A percentile compares a stretch with the other conserved stretches of the same genome.
Evolutionary conservation across 1,140 invertebrate species (phyloP).

Genomic region (Drosophila parvula): DNA sequence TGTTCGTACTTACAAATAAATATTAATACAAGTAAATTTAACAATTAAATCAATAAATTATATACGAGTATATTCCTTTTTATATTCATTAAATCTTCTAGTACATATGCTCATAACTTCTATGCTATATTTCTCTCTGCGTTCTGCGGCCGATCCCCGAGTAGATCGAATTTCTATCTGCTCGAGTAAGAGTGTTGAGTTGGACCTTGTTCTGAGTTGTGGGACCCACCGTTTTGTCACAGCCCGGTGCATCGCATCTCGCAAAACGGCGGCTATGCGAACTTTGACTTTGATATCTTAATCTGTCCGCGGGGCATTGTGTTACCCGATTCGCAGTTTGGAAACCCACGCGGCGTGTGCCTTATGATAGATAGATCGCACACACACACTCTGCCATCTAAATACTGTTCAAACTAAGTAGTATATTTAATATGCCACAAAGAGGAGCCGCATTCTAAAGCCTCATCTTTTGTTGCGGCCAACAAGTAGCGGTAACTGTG

Average conservation of each 20-base stretch:
- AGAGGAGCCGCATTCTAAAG: conserved; percentile 67
- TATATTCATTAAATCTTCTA: background rate
- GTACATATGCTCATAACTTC: background rate
- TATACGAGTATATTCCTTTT: too few relatives aligned
- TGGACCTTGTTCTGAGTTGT: conserved; percentile 30
- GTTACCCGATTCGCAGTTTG: conserved; percentile 52
- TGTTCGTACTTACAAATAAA: background rate
- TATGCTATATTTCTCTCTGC: background rate
- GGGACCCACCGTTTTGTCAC: conserved; percentile 66
- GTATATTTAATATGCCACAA: conserved; percentile 40
- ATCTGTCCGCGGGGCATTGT: conserved; percentile 69
- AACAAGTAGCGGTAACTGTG: conserved; percentile 77
- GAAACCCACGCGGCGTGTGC: conserved; percentile 66
- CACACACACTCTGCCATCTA: conserved; percentile 8
- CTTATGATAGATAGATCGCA: conserved; percentile 55
- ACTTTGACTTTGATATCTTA: conserved; percentile 81
- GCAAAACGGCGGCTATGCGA: conserved; percentile 64
- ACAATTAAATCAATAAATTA: background rate
- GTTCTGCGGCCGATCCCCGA: conserved; percentile 4
- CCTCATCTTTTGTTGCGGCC: conserved; percentile 59
- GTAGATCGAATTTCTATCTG: conserved; percentile 64
- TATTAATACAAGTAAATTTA: background rate
- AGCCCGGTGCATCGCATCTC: conserved; percentile 65
- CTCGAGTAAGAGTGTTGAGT: conserved; percentile 64
- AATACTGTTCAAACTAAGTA: conserved; percentile 2